Evolutionary conservation across 2,113 vertebrate species (phyloP), one percentile per base, ranked within the genome.

Genomic region (Antechinus flavipes): DNA sequence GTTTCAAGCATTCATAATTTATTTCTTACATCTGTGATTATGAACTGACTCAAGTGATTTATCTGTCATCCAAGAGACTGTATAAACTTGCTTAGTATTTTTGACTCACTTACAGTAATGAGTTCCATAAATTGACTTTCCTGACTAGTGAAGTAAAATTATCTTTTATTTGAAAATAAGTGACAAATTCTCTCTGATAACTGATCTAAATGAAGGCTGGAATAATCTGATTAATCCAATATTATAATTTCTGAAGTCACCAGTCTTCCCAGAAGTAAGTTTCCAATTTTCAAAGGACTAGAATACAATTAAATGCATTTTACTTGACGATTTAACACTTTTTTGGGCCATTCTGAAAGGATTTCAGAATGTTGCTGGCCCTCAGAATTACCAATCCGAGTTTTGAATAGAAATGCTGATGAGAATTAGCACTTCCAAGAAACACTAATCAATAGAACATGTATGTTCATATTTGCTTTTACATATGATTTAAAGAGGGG

Each of bases 281-380:
- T 30, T 35, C 52, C 24, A 53, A 25, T 94, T 94, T 90, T 92
- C 95, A 93, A 91, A 96, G 49, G 35, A n/a, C 53, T 91, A 54
- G 25, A 90, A 91, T 94, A 47, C 54, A 76, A 91, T 61, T 89
- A 25, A 84, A 84, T 84, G n/a, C 42, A 24, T 27, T 89, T 94
- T 84, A 22, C 22, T 56, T 54, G n/a, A 54, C 55, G 8, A 49
- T 55, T 47, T 27, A 35, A 23, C 11, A 54, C 93, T 93, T 54
- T 53, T 14, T 89, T 90, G 92, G 68, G 27, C 92, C 56, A 54
- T n/a, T 76, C 14, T 35, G 54, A 93, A 55, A 27, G 94, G 84
- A 0, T 68, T 68, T 68, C 61, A 35, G 61, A 68, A 68, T 68
- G 12, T 68, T 58, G 0, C 56, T 58, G 56, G 11, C 30, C 58